Evolutionary conservation across 1,140 invertebrate genomes (phyloP).

Genomic region (Drosophila parvula): DNA sequence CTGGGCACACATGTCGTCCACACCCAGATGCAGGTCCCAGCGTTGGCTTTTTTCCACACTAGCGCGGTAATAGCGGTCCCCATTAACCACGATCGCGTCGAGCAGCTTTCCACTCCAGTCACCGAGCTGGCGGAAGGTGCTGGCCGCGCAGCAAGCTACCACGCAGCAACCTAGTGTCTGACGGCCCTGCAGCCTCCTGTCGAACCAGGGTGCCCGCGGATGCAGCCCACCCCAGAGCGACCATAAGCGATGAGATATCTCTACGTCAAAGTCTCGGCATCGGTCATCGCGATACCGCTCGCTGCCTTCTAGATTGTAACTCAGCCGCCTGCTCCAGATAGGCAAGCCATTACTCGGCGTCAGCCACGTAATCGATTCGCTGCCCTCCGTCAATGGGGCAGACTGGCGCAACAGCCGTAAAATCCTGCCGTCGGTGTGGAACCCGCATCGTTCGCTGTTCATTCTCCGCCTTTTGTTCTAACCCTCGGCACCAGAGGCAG

Average conservation of each 20-base stretch:
- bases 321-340: conserved; percentile 5
- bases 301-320: background rate
- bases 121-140: conserved; percentile 84
- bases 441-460: background rate
- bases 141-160: conserved; percentile 85
- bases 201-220: conserved; percentile 84
- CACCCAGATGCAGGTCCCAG: conserved; percentile 14
- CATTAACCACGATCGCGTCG: conserved; percentile 85
- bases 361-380: conserved; percentile 6
- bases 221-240: conserved; percentile 86
- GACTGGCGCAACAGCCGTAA: conserved; percentile 1
- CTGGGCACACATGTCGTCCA: conserved; percentile 19
- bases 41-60: conserved; percentile 84
- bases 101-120: conserved; percentile 86
- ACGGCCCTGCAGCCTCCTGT: conserved; percentile 70
- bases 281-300: background rate
- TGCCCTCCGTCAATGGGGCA: conserved; percentile 3
- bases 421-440: background rate
- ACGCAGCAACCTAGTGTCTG: conserved; percentile 85
- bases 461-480: background rate
- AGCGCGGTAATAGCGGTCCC: conserved; percentile 85
- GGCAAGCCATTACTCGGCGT: background rate
- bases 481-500: background rate
- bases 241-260: conserved; percentile 85
- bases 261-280: conserved; percentile 85